Conservation (phyloP, 2,888 invertebrate species). For the Anaspis maculata region DNA sequence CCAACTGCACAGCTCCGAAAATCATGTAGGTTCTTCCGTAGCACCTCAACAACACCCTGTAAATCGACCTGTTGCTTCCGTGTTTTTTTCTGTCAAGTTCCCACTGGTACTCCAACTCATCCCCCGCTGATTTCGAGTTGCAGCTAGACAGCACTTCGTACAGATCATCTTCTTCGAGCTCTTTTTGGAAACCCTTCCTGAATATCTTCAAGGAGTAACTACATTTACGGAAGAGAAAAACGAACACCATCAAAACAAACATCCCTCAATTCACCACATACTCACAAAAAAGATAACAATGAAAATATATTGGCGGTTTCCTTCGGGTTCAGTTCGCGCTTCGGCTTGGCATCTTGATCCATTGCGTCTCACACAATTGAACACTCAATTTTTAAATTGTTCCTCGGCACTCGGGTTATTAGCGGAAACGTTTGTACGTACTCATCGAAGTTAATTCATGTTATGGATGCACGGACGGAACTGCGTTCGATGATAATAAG, state of each 20-base stretch:
- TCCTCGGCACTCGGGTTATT: too few species aligned
- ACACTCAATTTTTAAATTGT: too few species aligned
- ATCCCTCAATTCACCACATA: conserved; percentile 5
- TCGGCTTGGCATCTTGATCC: conserved; percentile 8
- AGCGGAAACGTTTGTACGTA: too few species aligned
- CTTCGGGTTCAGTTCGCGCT: conserved; percentile 9
- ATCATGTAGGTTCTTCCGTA: conserved; percentile 24
- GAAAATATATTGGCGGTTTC: conserved; percentile 12
- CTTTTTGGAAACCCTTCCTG: conserved; percentile 52
- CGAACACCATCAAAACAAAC: too few species aligned
- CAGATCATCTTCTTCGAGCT: conserved; percentile 54
- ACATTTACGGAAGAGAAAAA: too few species aligned
- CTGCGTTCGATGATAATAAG: too few species aligned
- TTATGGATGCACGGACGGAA: too few species aligned
- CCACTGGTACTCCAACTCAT: conserved; percentile 33
- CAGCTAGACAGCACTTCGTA: conserved; percentile 47
- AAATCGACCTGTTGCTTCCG: conserved; percentile 20
- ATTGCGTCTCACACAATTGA: too few species aligned
- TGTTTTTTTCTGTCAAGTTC: conserved; percentile 19
- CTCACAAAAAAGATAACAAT: conserved; percentile 12
- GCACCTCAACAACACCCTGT: conserved; percentile 22
- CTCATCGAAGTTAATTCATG: too few species aligned
- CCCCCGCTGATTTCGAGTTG: conserved; percentile 24
- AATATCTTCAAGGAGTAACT: conserved; percentile 63
- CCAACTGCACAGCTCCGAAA: conserved; percentile 20